Base-by-base conservation (phyloP, 2,113 vertebrate genomes). In the Phylloscopus trochilus region DNA sequence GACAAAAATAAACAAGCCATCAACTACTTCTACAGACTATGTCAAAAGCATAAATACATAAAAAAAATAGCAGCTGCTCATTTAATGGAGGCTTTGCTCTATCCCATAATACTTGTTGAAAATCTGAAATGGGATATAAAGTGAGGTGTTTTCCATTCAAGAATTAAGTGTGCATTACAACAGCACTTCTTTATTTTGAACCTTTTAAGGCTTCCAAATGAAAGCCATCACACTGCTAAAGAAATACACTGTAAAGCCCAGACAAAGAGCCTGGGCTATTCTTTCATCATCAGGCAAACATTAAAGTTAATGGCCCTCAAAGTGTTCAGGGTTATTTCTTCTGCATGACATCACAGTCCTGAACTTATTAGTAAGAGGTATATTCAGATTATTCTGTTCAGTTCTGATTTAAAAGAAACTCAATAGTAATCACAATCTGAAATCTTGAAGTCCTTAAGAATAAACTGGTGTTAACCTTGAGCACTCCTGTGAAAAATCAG, bases 271-370 rank as follows among this genome's bases (percentile, higher is more conserved):
- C 39, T 89, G 55, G 43, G 62, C 82, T 79, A 80, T 90, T 85
- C 60, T 75, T 75, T 68, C 18, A 11, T 92, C 76, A 92, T 72
- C 49, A 59, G 43, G 76, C 35, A 94, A 81, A 55, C 58, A 83
- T 81, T 83, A 83, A 92, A 90, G 39, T 93, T 90, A 90, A 95
- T 94, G 85, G 27, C 56, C 73, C 72, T 88, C 68, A 70, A 77
- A 95, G 55, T 31, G 52, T 94, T 95, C 86, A 94, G 76, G 43
- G 55, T 80, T 93, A 83, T 93, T 95, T 92, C 70, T 93, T 88
- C 85, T 92, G 39, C 39, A 27, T 19, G 23, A 1, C 6, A 7
- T 86, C 86, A 76, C 58, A 83, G 47, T 66, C 30, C 55, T 87
- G 69, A 87, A 78, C 23, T 93, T 46, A 67, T 83, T 90, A 92